Base-by-base conservation (phyloP, 2,113 vertebrate genomes). In the Cyrtonyx montezumae region DNA sequence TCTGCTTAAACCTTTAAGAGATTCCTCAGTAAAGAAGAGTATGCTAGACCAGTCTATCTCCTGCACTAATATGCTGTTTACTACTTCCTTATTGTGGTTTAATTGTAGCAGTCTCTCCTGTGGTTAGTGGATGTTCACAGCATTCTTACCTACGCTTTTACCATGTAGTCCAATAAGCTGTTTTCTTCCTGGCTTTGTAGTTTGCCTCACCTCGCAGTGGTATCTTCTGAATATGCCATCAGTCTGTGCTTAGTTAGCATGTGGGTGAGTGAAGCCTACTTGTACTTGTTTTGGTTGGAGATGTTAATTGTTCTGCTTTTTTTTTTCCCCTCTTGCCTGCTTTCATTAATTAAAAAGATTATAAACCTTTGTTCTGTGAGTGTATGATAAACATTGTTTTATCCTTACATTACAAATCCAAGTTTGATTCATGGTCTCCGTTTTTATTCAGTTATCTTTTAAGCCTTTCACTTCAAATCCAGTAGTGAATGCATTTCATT, bases 161-260 rank as follows among this genome's bases (percentile, higher is more conserved):
- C 87, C 86, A 95, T 97, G 62, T 97, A 97, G 85, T 91, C 91
- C 94, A 98, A 93, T 97, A 93, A 97, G 96, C 91, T 98, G 86
- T 98, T 98, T 95, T 98, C 95, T 97, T 96, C 97, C 97, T 97
- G 98, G 97, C 97, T 98, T 97, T 98, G 86, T 98, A 98, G 98
- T 98, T 97, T 87, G 85, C 98, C 90, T 97, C 98, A 95, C 91
- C 98, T 97, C 98, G 96, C 95, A 95, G 97, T 97, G 98, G 97
- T 97, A 96, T 98, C 98, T 98, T 98, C 98, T 98, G 98, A 98
- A 85, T 97, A 94, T 97, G 88, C 88, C 96, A 69, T 96, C 97
- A 96, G 82, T 96, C 96, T 98, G 95, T 97, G 96, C 96, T 97
- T 98, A 98, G 96, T 96, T 97, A 97, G 96, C 87, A 30, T 96